Evolutionary conservation across 2,888 invertebrate species (phyloP).

Genomic region (Eurytoma californica): DNA sequence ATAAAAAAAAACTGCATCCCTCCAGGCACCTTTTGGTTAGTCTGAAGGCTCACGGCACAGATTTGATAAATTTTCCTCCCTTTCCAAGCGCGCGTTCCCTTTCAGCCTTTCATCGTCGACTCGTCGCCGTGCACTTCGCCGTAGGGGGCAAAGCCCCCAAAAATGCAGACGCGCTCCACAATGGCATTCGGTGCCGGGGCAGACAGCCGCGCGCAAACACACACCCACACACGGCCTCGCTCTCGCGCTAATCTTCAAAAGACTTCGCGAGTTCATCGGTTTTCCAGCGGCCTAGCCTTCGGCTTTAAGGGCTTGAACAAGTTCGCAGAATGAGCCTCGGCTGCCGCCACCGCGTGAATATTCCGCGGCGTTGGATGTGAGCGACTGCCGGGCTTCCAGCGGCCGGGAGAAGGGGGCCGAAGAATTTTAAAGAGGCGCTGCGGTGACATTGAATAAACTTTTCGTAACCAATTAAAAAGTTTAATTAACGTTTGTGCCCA

Average conservation of each 20-base stretch:
- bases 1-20: too few relatives aligned
- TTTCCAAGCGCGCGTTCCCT: not conserved
- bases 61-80: slow-evolving; percentile 34
- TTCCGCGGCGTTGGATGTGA: slow-evolving; percentile 8
- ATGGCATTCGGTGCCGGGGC: slow-evolving; percentile 1
- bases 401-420: not conserved
- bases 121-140: not conserved
- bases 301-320: slow-evolving; percentile 36
- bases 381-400: slow-evolving; percentile 11
- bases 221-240: not conserved
- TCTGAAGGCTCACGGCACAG: not conserved
- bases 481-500: slow-evolving; percentile 45
- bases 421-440: slow-evolving; percentile 48
- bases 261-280: slow-evolving; percentile 38
- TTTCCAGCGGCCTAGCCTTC: slow-evolving; percentile 13
- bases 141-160: slow-evolving; percentile 5
- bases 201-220: not conserved
- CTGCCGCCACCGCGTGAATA: slow-evolving; percentile 3
- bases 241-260: slow-evolving; percentile 33
- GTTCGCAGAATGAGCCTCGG: slow-evolving; percentile 10
- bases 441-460: slow-evolving; percentile 30
- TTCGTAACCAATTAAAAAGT: slow-evolving; percentile 43
- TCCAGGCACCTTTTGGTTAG: too few relatives aligned
- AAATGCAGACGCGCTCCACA: slow-evolving; percentile 21
- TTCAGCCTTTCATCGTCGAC: slow-evolving; percentile 13